These are phyloP conservation scores for Theristicus caerulescens DNA, from an alignment of 2,113 vertebrate species.

Conservation along the genomic window DNA sequence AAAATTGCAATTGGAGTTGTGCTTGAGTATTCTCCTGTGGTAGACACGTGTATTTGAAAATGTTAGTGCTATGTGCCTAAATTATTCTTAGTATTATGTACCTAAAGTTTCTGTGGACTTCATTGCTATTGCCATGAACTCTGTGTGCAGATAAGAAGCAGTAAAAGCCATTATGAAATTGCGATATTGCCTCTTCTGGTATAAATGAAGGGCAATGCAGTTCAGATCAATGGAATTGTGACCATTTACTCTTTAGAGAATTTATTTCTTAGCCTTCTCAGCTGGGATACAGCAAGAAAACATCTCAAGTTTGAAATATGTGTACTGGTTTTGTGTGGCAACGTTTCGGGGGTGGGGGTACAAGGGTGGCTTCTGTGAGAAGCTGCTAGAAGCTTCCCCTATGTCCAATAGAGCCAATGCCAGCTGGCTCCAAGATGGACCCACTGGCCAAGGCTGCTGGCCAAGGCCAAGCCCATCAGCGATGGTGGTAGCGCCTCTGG, in stretches of 20 bases:
- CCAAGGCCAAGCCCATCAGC: too few relatives aligned
- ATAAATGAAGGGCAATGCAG: background rate
- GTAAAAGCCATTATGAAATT: background rate
- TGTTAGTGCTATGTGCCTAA: background rate
- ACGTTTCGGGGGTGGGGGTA: too few relatives aligned
- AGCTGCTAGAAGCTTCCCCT: too few relatives aligned
- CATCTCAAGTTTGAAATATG: background rate
- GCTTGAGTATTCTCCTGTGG: background rate
- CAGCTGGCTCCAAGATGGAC: too few relatives aligned
- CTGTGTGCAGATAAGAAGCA: background rate
- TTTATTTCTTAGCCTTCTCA: background rate
- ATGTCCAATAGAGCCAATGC: too few relatives aligned
- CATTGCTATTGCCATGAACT: background rate
- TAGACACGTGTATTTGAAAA: background rate
- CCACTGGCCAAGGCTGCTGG: too few relatives aligned
- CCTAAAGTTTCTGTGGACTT: background rate
- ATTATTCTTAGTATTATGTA: background rate
- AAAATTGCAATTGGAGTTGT: background rate
- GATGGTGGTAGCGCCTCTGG: too few relatives aligned
- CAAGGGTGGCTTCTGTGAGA: too few relatives aligned
- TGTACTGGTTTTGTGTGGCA: too few relatives aligned
- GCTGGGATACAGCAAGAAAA: background rate
- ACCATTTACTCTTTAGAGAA: background rate
- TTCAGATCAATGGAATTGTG: background rate
- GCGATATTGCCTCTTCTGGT: background rate